Percentiles rank a stretch among this genome's conserved stretches.
These are phyloP conservation scores for Boloria euphrosyne DNA, from an alignment of 2,888 invertebrate species.

Conservation along the genomic window DNA sequence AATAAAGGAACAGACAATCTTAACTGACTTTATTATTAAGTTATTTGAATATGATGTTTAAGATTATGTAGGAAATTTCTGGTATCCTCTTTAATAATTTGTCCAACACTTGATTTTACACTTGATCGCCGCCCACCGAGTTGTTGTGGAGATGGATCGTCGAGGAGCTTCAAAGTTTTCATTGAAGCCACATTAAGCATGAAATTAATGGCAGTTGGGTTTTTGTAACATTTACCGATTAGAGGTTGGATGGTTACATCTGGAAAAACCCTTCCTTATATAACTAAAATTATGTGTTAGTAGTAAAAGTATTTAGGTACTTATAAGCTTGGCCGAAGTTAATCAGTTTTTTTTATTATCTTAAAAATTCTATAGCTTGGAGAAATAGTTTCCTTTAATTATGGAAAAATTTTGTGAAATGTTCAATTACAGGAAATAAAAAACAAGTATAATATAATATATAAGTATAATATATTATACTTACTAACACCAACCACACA, in stretches of 20 bases:
- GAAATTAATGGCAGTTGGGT: slow-evolving; percentile 54
- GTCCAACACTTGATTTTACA: slow-evolving; percentile 27
- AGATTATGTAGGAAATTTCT: slow-evolving; percentile 31
- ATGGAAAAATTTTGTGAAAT: too few species aligned
- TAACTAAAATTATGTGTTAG: too few species aligned
- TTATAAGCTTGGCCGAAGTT: too few species aligned
- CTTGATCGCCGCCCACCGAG: slow-evolving; percentile 3
- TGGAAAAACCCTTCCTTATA: slow-evolving; percentile 41
- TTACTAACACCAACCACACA: slow-evolving; percentile 67
- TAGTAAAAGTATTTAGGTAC: too few species aligned
- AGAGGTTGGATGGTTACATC: slow-evolving; percentile 64
- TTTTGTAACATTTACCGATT: slow-evolving; percentile 54
- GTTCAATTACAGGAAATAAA: too few species aligned
- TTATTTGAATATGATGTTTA: background rate
- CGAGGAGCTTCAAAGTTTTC: slow-evolving; percentile 57
- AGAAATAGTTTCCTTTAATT: too few species aligned
- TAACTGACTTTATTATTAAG: slow-evolving; percentile 18
- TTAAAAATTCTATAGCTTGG: too few species aligned
- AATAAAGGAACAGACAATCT: slow-evolving; percentile 14
- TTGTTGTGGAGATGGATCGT: slow-evolving; percentile 38
- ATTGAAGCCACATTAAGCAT: slow-evolving; percentile 61
- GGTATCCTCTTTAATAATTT: slow-evolving; percentile 29
- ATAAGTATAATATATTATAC: too few species aligned
- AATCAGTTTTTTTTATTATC: too few species aligned
- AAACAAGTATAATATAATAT: too few species aligned